phyloP scores from a whole-genome alignment of 2,113 vertebrate species.

The Mellivora capensis region DNA sequence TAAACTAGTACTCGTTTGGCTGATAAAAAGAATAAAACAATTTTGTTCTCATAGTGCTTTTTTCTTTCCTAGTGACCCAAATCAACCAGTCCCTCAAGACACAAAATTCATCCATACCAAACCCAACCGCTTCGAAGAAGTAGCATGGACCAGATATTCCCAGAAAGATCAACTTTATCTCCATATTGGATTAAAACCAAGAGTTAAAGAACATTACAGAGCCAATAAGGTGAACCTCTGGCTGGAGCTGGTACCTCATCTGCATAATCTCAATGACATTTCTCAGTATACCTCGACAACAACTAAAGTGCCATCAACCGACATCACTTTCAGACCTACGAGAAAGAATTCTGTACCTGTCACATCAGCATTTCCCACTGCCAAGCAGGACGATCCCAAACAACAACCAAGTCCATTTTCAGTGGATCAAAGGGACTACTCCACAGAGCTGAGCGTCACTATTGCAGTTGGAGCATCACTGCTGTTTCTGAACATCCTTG shows the following conservation, averaged over 20 bases:
- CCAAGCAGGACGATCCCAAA: constrained; percentile 93
- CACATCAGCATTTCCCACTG: constrained; percentile 95
- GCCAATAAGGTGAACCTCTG: constrained; percentile 99
- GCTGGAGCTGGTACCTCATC: constrained; percentile 98
- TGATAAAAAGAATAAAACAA: background rate
- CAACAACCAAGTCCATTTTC: constrained; percentile 92
- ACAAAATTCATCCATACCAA: constrained; percentile 99
- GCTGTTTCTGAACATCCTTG: constrained; percentile 98
- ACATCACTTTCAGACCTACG: constrained; percentile 93
- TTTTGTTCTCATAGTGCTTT: constrained; percentile 20
- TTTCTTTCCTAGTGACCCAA: constrained; percentile 89
- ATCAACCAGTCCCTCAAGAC: constrained; percentile 98
- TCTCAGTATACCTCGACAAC: constrained; percentile 97
- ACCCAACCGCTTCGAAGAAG: constrained; percentile 98
- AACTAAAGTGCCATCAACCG: constrained; percentile 96
- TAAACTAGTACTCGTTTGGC: background rate
- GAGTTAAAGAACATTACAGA: constrained; percentile 98
- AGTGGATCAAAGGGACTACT: constrained; percentile 98
- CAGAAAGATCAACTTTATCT: constrained; percentile 99
- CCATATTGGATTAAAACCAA: constrained; percentile 97
- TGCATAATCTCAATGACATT: constrained; percentile 98
- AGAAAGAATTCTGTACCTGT: constrained; percentile 92
- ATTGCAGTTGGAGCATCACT: constrained; percentile 97
- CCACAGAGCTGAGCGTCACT: constrained; percentile 96
- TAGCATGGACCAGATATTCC: constrained; percentile 98